A percentile compares a stretch with the other conserved stretches of the same genome.
Evolutionary conservation across 2,113 vertebrate species (phyloP).

Genomic region (Circaetus gallicus): DNA sequence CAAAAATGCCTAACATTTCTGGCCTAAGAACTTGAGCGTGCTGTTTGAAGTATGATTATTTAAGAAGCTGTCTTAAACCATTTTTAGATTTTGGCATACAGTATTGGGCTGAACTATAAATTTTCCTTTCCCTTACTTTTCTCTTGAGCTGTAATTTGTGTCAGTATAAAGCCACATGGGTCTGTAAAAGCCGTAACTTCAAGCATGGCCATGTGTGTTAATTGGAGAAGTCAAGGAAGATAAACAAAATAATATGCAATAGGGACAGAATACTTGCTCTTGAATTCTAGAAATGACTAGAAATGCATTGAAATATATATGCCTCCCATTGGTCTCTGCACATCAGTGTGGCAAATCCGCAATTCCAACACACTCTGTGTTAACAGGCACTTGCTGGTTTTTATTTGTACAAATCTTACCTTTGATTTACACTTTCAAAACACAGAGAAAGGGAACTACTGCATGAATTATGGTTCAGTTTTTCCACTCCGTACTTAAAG

Average conservation of each 20-base stretch:
- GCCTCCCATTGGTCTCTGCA: not conserved
- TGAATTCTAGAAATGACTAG: not conserved
- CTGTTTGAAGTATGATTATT: slow-evolving; percentile 38
- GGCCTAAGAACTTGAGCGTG: not conserved
- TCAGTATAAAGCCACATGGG: slow-evolving; percentile 7
- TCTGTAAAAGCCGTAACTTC: slow-evolving; percentile 32
- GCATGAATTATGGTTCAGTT: slow-evolving; percentile 18
- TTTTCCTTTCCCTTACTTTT: not conserved
- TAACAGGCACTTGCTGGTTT: slow-evolving; percentile 17
- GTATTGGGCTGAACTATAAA: not conserved
- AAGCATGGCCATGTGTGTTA: slow-evolving; percentile 23
- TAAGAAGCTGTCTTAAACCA: slow-evolving; percentile 34
- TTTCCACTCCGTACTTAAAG: slow-evolving; percentile 6
- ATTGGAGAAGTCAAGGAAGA: slow-evolving; percentile 44
- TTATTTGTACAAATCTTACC: slow-evolving; percentile 21
- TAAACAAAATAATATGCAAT: slow-evolving; percentile 38
- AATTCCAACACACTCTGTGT: slow-evolving; percentile 15
- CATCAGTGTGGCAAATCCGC: slow-evolving; percentile 35
- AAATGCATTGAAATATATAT: slow-evolving; percentile 34
- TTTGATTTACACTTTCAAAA: slow-evolving; percentile 59
- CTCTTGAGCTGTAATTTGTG: slow-evolving; percentile 32
- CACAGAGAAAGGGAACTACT: not conserved
- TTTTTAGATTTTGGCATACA: slow-evolving; percentile 48
- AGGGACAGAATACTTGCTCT: not conserved
- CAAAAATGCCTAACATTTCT: slow-evolving; percentile 21